Evolutionary conservation across 2,113 vertebrate genomes (phyloP).

Genomic region (Salvelinus alpinus): DNA sequence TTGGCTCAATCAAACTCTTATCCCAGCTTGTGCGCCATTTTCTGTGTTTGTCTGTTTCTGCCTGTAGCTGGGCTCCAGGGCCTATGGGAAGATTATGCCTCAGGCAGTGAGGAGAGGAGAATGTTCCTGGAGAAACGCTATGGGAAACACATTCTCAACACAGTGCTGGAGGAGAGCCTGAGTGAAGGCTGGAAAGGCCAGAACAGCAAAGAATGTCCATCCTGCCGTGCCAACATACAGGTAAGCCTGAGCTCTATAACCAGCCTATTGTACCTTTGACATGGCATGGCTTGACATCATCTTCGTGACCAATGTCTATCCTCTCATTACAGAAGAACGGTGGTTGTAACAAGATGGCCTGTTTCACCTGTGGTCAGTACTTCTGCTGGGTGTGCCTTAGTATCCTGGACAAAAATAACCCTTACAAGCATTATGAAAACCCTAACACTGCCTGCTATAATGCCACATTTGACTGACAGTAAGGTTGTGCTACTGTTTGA

Average conservation of each 20-base stretch:
- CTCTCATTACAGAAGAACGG: slow-evolving; percentile 70
- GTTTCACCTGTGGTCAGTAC: slow-evolving; percentile 74
- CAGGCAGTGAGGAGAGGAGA: slow-evolving; percentile 70
- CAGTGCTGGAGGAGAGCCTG: slow-evolving; percentile 67
- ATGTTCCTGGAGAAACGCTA: slow-evolving; percentile 77
- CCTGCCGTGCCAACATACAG: slow-evolving; percentile 76
- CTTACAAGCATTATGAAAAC: slow-evolving; percentile 75
- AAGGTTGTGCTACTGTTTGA: too few relatives aligned
- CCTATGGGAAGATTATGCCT: slow-evolving; percentile 74
- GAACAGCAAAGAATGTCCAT: slow-evolving; percentile 83
- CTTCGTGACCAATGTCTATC: neutral
- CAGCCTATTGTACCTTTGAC: neutral
- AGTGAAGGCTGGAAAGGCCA: slow-evolving; percentile 75
- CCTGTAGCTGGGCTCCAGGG: slow-evolving; percentile 77
- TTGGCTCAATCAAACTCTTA: slow-evolving; percentile 11
- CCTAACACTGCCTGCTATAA: slow-evolving; percentile 63
- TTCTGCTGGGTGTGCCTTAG: slow-evolving; percentile 83
- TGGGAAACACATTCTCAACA: slow-evolving; percentile 68
- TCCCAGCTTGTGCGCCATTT: neutral
- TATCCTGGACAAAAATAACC: slow-evolving; percentile 61
- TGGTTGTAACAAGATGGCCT: slow-evolving; percentile 83
- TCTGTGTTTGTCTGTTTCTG: neutral
- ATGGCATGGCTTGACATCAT: neutral
- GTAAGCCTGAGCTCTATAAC: slow-evolving; percentile 26
- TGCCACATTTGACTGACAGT: too few relatives aligned